These are phyloP conservation scores for Macropus fuliginosus DNA, from an alignment of 2,797 vertebrate species.

Conservation along the genomic window DNA sequence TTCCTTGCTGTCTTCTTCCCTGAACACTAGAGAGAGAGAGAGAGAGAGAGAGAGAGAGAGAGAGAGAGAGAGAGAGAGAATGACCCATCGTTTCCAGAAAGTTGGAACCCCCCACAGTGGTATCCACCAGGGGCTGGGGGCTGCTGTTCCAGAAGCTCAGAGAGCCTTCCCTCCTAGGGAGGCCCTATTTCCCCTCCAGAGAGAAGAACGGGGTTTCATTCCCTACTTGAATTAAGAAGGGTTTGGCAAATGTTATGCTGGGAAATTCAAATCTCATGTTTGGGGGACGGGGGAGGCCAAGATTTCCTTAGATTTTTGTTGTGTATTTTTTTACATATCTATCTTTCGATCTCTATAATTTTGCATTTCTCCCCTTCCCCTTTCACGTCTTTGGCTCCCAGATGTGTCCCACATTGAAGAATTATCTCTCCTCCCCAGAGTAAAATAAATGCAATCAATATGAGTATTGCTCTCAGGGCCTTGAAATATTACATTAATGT, in stretches of 20 bases:
- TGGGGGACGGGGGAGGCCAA: constrained; percentile 64
- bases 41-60: too few species aligned
- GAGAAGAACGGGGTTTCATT: not conserved
- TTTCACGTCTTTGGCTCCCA: constrained; percentile 99
- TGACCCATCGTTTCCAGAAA: not conserved
- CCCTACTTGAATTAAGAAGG: constrained; percentile 24
- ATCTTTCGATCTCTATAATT: constrained; percentile 91
- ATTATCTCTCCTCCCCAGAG: constrained; percentile 99
- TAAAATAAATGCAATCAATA: constrained; percentile 99
- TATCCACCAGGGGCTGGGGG: not conserved
- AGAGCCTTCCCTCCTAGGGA: not conserved
- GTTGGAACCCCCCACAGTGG: not conserved
- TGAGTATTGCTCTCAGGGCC: constrained; percentile 99
- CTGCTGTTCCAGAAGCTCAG: not conserved
- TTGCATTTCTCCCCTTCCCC: constrained; percentile 97
- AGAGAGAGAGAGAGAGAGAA: not conserved
- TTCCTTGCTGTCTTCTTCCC: not conserved
- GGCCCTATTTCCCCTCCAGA: constrained; percentile 2
- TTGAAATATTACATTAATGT: constrained; percentile 99
- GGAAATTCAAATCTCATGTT: constrained; percentile 72
- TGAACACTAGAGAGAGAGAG: not conserved
- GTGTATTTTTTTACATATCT: constrained; percentile 88
- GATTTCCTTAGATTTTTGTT: constrained; percentile 76
- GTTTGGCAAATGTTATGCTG: constrained; percentile 46
- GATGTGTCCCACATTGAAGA: constrained; percentile 99